A percentile compares a stretch with the other conserved stretches of the same genome.
Conservation (phyloP, 2,888 invertebrate species). For the Caenorhabditis sp. region DNA sequence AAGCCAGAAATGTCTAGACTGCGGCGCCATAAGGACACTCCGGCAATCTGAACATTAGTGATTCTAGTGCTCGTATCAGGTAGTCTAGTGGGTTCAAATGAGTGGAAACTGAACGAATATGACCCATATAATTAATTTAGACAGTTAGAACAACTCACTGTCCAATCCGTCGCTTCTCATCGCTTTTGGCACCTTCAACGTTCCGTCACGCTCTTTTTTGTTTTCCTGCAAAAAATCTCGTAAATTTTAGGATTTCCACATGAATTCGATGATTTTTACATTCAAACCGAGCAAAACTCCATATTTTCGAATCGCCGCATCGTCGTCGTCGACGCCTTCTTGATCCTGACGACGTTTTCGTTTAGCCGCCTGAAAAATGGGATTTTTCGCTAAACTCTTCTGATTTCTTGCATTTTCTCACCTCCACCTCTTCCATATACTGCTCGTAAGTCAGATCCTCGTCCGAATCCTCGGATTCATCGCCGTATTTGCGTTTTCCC, state of each 20-base stretch:
- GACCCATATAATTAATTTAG: no score
- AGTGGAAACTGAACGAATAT: no score
- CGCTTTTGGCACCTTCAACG: conserved; percentile 47
- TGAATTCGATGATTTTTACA: conserved; percentile 2
- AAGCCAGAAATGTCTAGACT: no score
- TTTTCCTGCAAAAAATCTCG: conserved; percentile 18
- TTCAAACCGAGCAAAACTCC: conserved; percentile 45
- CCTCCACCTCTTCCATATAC: conserved; percentile 61
- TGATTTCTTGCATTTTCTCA: no score
- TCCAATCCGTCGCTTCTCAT: conserved; percentile 62
- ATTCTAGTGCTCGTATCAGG: no score
- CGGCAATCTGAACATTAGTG: no score
- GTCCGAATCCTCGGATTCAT: conserved; percentile 51
- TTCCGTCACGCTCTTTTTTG: conserved; percentile 47
- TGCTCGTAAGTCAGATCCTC: conserved; percentile 63
- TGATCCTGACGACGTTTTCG: conserved; percentile 16
- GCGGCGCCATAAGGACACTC: no score
- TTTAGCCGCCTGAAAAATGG: conserved; percentile 12
- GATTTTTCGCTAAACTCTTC: not conserved
- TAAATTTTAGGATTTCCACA: not conserved
- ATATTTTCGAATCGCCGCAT: conserved; percentile 53
- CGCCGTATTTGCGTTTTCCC: conserved; percentile 55
- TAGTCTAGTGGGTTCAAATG: no score
- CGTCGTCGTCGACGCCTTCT: conserved; percentile 51
- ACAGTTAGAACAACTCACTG: conserved; percentile 44